Conservation (phyloP, 2,113 vertebrate genomes). For the Myiagra hebetior region DNA sequence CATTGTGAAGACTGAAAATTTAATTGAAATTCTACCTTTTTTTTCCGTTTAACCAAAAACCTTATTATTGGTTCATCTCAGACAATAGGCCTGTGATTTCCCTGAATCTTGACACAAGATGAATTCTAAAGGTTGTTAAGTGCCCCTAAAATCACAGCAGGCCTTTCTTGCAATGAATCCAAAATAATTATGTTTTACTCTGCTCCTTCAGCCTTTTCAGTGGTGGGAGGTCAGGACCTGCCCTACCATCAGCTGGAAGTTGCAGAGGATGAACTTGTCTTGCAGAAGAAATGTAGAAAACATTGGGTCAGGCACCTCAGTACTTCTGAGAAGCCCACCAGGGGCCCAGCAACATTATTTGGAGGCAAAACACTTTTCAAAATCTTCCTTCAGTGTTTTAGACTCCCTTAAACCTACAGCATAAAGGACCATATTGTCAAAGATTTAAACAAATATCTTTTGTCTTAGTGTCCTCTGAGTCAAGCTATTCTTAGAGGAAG, state of each 20-base stretch:
- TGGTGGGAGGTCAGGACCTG: not conserved
- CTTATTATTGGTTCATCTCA: not conserved
- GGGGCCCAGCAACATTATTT: not conserved
- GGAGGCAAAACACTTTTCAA: not conserved
- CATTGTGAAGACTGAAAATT: not conserved
- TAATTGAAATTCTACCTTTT: not conserved
- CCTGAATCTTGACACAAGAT: not conserved
- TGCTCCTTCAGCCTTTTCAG: not conserved
- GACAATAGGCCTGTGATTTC: not conserved
- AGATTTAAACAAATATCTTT: conserved; percentile 39
- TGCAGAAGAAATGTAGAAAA: not conserved
- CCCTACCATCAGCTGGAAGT: not conserved
- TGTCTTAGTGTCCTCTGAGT: not conserved
- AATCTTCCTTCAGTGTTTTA: not conserved
- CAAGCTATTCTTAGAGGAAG: conserved; percentile 11
- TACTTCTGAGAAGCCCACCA: not conserved
- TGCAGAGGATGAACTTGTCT: not conserved
- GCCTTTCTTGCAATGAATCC: not conserved
- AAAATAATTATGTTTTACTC: not conserved
- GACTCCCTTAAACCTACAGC: not conserved
- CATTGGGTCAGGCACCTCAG: not conserved
- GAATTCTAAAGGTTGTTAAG: not conserved
- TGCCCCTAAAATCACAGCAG: not conserved
- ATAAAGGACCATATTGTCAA: not conserved
- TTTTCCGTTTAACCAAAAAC: not conserved